Base-by-base conservation (phyloP, 2,797 vertebrate genomes). In the Pachyuromys duprasi region DNA sequence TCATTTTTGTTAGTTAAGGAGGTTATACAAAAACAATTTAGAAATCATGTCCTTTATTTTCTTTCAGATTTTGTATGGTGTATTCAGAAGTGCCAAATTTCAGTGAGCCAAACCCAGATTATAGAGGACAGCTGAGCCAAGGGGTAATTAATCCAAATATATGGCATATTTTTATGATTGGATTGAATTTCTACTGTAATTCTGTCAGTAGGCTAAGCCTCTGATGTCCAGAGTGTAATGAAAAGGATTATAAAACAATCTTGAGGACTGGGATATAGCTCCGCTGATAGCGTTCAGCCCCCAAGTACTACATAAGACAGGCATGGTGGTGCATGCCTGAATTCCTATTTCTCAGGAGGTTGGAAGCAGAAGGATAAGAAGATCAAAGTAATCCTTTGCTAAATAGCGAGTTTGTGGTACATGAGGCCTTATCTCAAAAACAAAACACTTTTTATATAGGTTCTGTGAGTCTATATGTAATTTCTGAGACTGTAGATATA, bases 51-150 rank as follows among this genome's bases (percentile, higher is more conserved):
- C 33, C 18, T 76, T 93, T 0, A 91, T 97, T 98, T 97, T 95
- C 96, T 95, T 94, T 49, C 98, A 99, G 99, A 97, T 99, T 99
- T 98, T 99, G 99, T 97, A 99, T 99, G 99, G 99, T 99, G 45
- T 99, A 99, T 97, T 99, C 99, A 67, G 99, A 99, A 98, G 99
- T 99, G 98, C 99, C 99, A 97, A 99, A 99, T 98, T 99, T 99
- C 98, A 99, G 99, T 65, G 99, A 99, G 96, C 99, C 99, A 98
- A 99, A 99, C 98, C 98, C 98, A 0, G 99, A 99, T 72, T 98
- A 99, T 97, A 14, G 99, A 36, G 96, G 98, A 96, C 99, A 99
- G 97, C 83, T 99, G 95, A 99, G 99, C 98, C 99, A 99, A 98
- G 98, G 98, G 98, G 99, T 99, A 99, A 88, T 95, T 39, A 97